These are phyloP conservation scores for Taenaris catops DNA, from an alignment of 2,888 invertebrate genomes.

Conservation along the genomic window DNA sequence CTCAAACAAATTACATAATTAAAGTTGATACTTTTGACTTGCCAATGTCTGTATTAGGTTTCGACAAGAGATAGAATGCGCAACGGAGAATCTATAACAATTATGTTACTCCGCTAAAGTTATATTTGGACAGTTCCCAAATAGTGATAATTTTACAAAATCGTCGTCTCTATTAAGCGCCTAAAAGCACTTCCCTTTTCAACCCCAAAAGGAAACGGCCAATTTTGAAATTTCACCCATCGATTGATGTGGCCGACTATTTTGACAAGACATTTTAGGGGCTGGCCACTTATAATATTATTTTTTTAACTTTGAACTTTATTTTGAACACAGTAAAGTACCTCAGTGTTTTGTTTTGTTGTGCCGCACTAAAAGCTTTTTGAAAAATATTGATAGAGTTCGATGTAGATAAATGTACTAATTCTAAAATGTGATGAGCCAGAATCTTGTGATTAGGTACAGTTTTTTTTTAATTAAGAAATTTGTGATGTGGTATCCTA, in stretches of 20 bases:
- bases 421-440: constrained; percentile 6
- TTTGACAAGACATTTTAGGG: constrained; percentile 52
- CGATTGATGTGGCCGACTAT: constrained; percentile 51
- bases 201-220: constrained; percentile 25
- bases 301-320: constrained; percentile 1
- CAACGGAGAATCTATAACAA: no score
- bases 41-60: no score
- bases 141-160: constrained; percentile 17
- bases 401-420: constrained; percentile 1
- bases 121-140: constrained; percentile 1
- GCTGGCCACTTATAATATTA: constrained; percentile 5
- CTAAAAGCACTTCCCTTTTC: constrained; percentile 26
- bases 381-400: constrained; percentile 2
- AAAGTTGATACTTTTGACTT: no score
- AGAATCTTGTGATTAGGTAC: constrained; percentile 1
- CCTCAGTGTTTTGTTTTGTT: constrained; percentile 1
- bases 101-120: no score
- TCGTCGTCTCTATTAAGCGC: constrained; percentile 23
- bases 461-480: no score
- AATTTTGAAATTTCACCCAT: constrained; percentile 17
- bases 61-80: no score
- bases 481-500: no score
- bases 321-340: constrained; percentile 1
- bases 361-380: constrained; percentile 16
- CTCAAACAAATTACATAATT: no score